Conservation (phyloP, 2,888 invertebrate species). For the Trimorus sp. region DNA sequence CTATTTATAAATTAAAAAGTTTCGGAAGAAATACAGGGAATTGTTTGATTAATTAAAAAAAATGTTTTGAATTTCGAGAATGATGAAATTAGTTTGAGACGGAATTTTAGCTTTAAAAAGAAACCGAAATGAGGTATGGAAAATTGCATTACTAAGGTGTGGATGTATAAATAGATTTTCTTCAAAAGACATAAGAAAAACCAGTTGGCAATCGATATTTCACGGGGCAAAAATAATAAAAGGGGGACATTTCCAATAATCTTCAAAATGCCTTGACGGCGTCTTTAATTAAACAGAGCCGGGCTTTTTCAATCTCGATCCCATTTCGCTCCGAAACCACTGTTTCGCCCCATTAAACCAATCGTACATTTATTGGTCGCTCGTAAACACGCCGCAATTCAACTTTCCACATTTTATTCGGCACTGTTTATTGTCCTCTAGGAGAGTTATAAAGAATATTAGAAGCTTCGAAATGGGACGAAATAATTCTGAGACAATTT, state of each 20-base stretch:
- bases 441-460: conserved; percentile 50
- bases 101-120: no score
- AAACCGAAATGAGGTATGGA: no score
- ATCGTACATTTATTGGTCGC: conserved; percentile 57
- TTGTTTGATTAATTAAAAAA: no score
- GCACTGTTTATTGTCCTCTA: conserved; percentile 45
- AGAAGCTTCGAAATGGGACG: conserved; percentile 8
- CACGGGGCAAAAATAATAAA: conserved; percentile 50
- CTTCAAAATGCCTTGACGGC: conserved; percentile 47
- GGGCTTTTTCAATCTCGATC: conserved; percentile 57
- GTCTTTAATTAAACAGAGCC: conserved; percentile 58
- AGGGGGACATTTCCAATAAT: conserved; percentile 39
- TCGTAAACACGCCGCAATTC: conserved; percentile 55
- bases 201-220: conserved; percentile 49
- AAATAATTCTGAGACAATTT: neutral
- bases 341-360: conserved; percentile 57
- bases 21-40: no score
- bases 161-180: conserved; percentile 41
- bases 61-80: no score
- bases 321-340: conserved; percentile 50
- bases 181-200: conserved; percentile 46
- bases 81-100: no score
- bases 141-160: conserved; percentile 24
- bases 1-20: no score
- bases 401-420: conserved; percentile 54